Evolutionary conservation across 2,888 invertebrate species (phyloP).

Genomic region (Desoria tigrina): DNA sequence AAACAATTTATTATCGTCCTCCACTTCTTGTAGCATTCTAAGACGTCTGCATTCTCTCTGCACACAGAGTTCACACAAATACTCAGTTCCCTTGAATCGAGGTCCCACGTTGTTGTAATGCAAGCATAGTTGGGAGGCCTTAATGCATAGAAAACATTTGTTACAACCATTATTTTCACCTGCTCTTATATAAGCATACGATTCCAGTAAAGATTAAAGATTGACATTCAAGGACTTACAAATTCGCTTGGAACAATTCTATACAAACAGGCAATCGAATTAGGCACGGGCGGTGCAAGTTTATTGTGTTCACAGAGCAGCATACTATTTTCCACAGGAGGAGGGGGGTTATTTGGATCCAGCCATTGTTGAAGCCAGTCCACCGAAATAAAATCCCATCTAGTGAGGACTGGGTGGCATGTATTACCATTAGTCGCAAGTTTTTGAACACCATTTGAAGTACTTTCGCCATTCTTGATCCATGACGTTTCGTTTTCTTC

Average conservation of each 20-base stretch:
- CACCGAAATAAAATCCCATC: conserved; percentile 61
- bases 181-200: too few relatives aligned
- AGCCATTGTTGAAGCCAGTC: conserved; percentile 63
- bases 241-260: conserved; percentile 33
- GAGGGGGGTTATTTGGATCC: conserved; percentile 54
- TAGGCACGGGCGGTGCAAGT: conserved; percentile 57
- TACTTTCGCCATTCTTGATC: neutral
- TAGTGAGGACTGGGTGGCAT: conserved; percentile 48
- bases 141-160: too few relatives aligned
- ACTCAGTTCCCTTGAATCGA: conserved; percentile 55
- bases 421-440: conserved; percentile 32
- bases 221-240: conserved; percentile 9
- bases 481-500: neutral
- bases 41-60: conserved; percentile 59
- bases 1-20: conserved; percentile 59
- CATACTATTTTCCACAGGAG: conserved; percentile 59
- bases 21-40: conserved; percentile 59
- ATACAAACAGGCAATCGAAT: conserved; percentile 25
- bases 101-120: conserved; percentile 58
- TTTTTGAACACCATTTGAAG: too few relatives aligned
- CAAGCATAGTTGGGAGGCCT: conserved; percentile 59
- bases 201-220: conserved; percentile 18
- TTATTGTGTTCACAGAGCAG: conserved; percentile 60
- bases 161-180: too few relatives aligned
- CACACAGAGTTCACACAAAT: conserved; percentile 60